Conservation (phyloP, 2,888 invertebrate genomes). For the Temnothorax unifasciatus region DNA sequence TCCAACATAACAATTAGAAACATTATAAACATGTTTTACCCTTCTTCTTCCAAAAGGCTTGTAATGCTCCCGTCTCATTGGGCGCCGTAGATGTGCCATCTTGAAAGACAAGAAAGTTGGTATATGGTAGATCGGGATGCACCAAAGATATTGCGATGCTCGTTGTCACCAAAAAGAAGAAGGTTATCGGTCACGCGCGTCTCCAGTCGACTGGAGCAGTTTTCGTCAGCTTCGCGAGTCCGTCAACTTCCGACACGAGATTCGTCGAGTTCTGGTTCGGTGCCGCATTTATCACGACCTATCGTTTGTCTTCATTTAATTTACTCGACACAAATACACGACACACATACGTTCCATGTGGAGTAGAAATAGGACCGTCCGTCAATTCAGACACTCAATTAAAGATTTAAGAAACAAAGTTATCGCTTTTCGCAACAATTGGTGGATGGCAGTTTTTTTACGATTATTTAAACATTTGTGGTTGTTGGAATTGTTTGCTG, state of each 20-base stretch:
- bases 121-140: background rate
- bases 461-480: background rate
- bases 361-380: background rate
- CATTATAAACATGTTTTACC: slow-evolving; percentile 75
- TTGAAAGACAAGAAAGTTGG: slow-evolving; percentile 16
- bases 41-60: slow-evolving; percentile 85
- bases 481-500: slow-evolving; percentile 8
- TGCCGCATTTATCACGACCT: slow-evolving; percentile 77
- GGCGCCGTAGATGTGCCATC: slow-evolving; percentile 84
- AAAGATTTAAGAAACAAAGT: background rate
- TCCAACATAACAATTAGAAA: background rate
- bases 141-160: slow-evolving; percentile 10
- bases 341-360: background rate
- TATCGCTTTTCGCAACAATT: slow-evolving; percentile 2
- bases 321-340: slow-evolving; percentile 37
- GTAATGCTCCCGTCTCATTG: slow-evolving; percentile 82
- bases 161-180: slow-evolving; percentile 20
- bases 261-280: slow-evolving; percentile 73
- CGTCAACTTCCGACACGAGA: slow-evolving; percentile 76
- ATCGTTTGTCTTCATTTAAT: slow-evolving; percentile 53
- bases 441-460: background rate
- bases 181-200: slow-evolving; percentile 14
- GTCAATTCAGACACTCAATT: background rate
- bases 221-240: slow-evolving; percentile 82
- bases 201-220: slow-evolving; percentile 60